Percentiles rank a stretch among this genome's conserved stretches.
phyloP scores from a whole-genome alignment of 2,797 vertebrate genomes.

The Austrolebias charrua region DNA sequence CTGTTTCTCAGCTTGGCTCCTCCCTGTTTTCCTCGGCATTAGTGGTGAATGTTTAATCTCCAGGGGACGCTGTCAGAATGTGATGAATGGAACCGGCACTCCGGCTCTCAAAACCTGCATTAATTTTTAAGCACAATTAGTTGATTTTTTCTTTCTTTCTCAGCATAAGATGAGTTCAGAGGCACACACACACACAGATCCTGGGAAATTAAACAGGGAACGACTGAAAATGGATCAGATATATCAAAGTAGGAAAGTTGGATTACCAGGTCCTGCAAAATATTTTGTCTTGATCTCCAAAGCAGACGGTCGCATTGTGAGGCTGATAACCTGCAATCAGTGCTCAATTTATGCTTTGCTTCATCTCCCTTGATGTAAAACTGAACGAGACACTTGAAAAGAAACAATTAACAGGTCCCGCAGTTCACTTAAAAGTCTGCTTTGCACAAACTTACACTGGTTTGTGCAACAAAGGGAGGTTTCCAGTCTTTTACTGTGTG shows the following conservation, averaged over 20 bases:
- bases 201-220: slow-evolving; percentile 5
- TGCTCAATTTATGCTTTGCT: slow-evolving; percentile 52
- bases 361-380: slow-evolving; percentile 63
- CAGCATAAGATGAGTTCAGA: slow-evolving; percentile 37
- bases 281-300: slow-evolving; percentile 40
- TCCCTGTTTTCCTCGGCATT: slow-evolving; percentile 58
- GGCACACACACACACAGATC: slow-evolving; percentile 15
- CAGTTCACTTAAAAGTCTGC: slow-evolving; percentile 48
- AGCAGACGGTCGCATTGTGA: slow-evolving; percentile 33
- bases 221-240: slow-evolving; percentile 11
- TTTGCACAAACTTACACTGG: slow-evolving; percentile 46
- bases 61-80: slow-evolving; percentile 68
- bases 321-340: slow-evolving; percentile 43
- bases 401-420: slow-evolving; percentile 62
- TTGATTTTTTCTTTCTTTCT: slow-evolving; percentile 36
- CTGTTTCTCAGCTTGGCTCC: slow-evolving; percentile 69
- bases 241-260: slow-evolving; percentile 4
- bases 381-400: slow-evolving; percentile 60
- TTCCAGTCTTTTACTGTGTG: slow-evolving; percentile 31
- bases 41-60: slow-evolving; percentile 72
- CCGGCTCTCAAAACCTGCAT: slow-evolving; percentile 70
- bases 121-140: slow-evolving; percentile 74
- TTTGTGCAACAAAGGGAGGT: slow-evolving; percentile 44
- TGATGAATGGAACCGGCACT: slow-evolving; percentile 72
- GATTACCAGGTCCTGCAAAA: slow-evolving; percentile 7